Percentiles rank a stretch among this genome's conserved stretches.
phyloP scores from a whole-genome alignment of 2,888 invertebrate species.

The Coenonympha glycerion region DNA sequence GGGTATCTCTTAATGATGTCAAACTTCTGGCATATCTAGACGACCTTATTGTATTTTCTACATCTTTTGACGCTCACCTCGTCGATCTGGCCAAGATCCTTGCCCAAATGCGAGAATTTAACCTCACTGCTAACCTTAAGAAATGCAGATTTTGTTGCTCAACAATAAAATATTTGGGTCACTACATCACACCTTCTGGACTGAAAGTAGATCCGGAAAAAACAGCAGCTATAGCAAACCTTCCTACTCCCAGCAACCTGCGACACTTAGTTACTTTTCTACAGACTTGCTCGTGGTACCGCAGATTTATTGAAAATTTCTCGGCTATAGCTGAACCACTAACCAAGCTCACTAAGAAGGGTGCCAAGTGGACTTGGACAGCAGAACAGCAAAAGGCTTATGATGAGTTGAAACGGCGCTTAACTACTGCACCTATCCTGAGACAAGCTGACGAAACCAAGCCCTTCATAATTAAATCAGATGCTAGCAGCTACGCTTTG shows the following conservation, averaged over 20 bases:
- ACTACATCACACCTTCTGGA: slow-evolving; percentile 3
- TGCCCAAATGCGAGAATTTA: slow-evolving; percentile 16
- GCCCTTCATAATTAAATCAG: not conserved
- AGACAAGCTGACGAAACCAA: not conserved
- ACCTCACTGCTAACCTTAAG: slow-evolving; percentile 24
- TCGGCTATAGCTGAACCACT: slow-evolving; percentile 13
- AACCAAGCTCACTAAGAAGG: slow-evolving; percentile 20
- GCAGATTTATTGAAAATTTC: slow-evolving; percentile 23
- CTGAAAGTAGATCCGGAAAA: not conserved
- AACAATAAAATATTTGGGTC: slow-evolving; percentile 32
- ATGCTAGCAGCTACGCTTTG: not conserved
- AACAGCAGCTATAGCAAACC: not conserved
- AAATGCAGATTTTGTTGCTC: slow-evolving; percentile 30
- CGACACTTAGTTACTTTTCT: slow-evolving; percentile 26
- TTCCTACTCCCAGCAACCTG: slow-evolving; percentile 16
- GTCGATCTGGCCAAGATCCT: slow-evolving; percentile 18
- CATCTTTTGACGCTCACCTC: slow-evolving; percentile 25
- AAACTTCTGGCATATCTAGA: not conserved
- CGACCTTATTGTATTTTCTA: slow-evolving; percentile 27
- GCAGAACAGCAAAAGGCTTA: not conserved
- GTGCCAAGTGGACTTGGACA: not conserved
- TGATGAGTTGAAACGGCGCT: not conserved
- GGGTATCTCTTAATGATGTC: not conserved
- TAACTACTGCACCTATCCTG: not conserved
- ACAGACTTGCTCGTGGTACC: slow-evolving; percentile 24